Evolutionary conservation across 2,888 invertebrate species (phyloP), one percentile per base, ranked within the genome.

Genomic region (Adineta ricciae): DNA sequence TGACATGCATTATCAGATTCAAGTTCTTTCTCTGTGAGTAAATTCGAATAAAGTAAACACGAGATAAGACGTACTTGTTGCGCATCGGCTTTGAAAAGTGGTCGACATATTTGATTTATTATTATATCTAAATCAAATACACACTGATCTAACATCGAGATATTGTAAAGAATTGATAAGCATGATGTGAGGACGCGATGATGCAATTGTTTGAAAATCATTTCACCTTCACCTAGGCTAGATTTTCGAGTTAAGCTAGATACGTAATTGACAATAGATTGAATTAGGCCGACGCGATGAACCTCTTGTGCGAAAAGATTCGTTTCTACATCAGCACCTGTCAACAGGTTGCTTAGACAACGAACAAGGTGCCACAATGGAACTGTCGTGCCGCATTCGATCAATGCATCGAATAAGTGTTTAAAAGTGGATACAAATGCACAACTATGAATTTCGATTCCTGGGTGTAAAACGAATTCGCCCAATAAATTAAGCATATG

Each of bases 121-220:
- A 64, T 32, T 3, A 64, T 3, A 64, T 64, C 32, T 64, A 16
- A 32, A 64, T 64, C 14, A 14, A 64, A 11, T 32, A 64, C 4
- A 11, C 32, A 16, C 5, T 78, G 9, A 41, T 41, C 41, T 24
- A 78, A 24, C n/a, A 41, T 78, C n/a, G 41, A 78, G 38, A 78
- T 78, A 21, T 78, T 78, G 8, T 78, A 78, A 24, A 78, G 38
- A n/a, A 78, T 78, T 41, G 78, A 78, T 41, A 78, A 41, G n/a
- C 24, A n/a, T 41, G 78, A 78, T 78, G 21, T 38, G 38, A 78
- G 14, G 41, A 78, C 41, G 41, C 41, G 24, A 78, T 41, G 2
- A 78, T 78, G 78, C n/a, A 78, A 78, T n/a, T 78, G 41, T 78
- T 78, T 78, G 24, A 78, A 41, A n/a, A 78, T 41, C 41, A 78